Base-by-base conservation (phyloP, 1,140 invertebrate species). In the Hypsibius dujardini region DNA sequence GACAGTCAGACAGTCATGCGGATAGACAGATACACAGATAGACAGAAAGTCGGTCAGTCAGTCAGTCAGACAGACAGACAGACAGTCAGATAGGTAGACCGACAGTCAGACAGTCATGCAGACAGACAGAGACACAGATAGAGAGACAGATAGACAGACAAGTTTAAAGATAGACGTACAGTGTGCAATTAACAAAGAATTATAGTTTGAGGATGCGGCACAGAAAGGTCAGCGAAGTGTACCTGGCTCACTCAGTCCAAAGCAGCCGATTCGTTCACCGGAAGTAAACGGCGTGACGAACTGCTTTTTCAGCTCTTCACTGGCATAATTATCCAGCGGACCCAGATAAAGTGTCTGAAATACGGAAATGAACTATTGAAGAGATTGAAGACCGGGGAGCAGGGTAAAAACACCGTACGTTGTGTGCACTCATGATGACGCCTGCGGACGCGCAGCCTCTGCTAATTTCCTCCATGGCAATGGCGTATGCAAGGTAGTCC, bases 391-490 rank as follows among this genome's bases (percentile, higher is more conserved):
- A 28, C 28, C 28, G 28, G 28, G 28, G 28, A 28, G 28, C 28
- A 28, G 28, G 28, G 28, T 28, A 28, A 28, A 28, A 28, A 28
- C 28, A 28, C 70, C 75, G 70, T 78, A 2, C 89, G 78, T 92
- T 93, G 76, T 93, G 86, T 0, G 87, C 90, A 73, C 89, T 92
- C 89, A 93, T 90, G 59, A 93, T 89, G 1, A 92, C 89, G 45
- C 90, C 90, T 72, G 87, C 83, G 47, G 86, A 86, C 0, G 90
- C 90, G 81, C 90, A 92, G 0, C 84, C 84, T 71, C 81, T 56
- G 3, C 80, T 81, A 75, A 96, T 90, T 82, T 97, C 94, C 80
- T 96, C 93, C 83, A 95, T 86, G 0, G 90, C 92, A 74, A 97
- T 90, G 3, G 89, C 86, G 81, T 96, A 97, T 0, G 92, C 90